Evolutionary conservation across 2,113 vertebrate genomes (phyloP).

Genomic region (Psittacula cyanocephala): DNA sequence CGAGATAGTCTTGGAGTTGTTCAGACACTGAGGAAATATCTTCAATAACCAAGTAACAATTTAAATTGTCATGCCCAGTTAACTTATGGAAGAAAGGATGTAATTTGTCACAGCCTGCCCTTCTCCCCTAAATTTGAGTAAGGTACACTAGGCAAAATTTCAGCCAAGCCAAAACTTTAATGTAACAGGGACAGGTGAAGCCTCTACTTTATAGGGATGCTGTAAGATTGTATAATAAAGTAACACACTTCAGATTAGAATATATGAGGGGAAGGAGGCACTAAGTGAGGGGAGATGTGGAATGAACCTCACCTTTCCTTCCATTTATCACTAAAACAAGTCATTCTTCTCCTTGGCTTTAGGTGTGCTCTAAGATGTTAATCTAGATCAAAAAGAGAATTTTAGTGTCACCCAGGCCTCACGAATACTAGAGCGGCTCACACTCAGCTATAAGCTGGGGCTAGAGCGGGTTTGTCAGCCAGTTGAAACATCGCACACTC

Average conservation of each 20-base stretch:
- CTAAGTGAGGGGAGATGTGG: not conserved
- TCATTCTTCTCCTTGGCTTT: not conserved
- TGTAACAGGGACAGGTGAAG: not conserved
- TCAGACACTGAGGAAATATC: not conserved
- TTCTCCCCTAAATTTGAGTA: not conserved
- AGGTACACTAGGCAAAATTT: not conserved
- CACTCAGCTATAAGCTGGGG: not conserved
- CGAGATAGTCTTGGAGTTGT: not conserved
- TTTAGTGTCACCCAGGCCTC: not conserved
- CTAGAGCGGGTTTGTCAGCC: not conserved
- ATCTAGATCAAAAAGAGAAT: not conserved
- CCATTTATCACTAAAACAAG: not conserved
- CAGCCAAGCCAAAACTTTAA: not conserved
- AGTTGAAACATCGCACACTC: rapidly evolving
- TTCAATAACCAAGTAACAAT: not conserved
- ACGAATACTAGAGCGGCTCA: not conserved
- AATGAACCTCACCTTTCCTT: not conserved
- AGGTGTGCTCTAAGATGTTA: not conserved
- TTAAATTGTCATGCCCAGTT: not conserved
- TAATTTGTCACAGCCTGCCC: not conserved
- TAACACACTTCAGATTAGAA: not conserved
- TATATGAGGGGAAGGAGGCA: not conserved
- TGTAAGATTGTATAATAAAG: not conserved
- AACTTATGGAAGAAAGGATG: not conserved
- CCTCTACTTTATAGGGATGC: not conserved